Evolutionary conservation across 2,113 vertebrate species (phyloP), one percentile per base, ranked within the genome.

Genomic region (Anas platyrhynchos): DNA sequence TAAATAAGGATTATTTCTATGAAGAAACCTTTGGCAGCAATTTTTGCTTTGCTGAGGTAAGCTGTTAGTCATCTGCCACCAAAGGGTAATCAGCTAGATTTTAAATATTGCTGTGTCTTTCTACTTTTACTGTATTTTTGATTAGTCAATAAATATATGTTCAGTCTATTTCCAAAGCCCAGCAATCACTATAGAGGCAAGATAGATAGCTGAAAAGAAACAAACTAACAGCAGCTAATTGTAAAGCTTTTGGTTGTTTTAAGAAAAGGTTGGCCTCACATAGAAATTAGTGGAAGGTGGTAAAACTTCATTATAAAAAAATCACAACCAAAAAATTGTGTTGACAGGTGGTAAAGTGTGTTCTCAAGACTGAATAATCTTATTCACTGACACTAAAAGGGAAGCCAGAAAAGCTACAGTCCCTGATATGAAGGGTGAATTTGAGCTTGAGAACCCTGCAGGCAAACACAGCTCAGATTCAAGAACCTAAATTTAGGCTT

Each of bases 61-160:
- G 94, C 95, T 95, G 79, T 96, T 97, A 96, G 93, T 97, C 94
- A 97, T 97, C 96, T 97, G 91, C 78, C 90, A 97, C 94, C 93
- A 95, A 97, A 96, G 91, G 84, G 79, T 96, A 97, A 97, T 97
- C 93, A 97, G 95, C 74, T 97, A 88, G 94, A 95, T 97, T 96
- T 97, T 96, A 98, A 98, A 97, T 97, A 97, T 96, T 96, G 93
- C 95, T 93, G 74, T 96, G 92, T 96, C 87, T 98, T 95, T 97
- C 94, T 96, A 63, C 83, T 96, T 97, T 98, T 98, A 96, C 89
- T 97, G 87, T 96, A 95, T 95, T 95, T 97, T 97, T 97, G 94
- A 98, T 97, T 97, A 96, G 77, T 89, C 87, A 97, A 95, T 97
- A 98, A 97, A 97, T 96, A 96, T 46, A 83, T 69, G 78, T 88